A percentile compares a stretch with the other conserved stretches of the same genome.
These are phyloP conservation scores for Plectrocnemia conspersa DNA, from an alignment of 1,140 invertebrate genomes.

Conservation along the genomic window DNA sequence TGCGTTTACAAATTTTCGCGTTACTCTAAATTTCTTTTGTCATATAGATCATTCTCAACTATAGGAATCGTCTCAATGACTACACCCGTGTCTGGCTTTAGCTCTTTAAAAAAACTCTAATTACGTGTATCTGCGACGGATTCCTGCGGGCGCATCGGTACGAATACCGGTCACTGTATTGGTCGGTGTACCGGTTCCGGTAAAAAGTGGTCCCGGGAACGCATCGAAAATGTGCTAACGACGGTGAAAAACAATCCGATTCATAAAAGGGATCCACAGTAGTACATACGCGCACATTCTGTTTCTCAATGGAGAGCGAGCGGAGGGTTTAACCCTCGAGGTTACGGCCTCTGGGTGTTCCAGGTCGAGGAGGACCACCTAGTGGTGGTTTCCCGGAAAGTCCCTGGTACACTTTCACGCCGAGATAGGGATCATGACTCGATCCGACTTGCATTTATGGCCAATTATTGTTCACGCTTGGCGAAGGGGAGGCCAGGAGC, in stretches of 20 bases:
- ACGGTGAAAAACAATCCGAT: slow-evolving; percentile 4
- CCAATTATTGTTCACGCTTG: slow-evolving; percentile 32
- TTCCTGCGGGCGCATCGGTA: not conserved
- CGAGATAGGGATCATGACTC: slow-evolving; percentile 19
- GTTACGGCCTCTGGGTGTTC: too few relatives aligned
- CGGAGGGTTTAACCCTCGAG: not conserved
- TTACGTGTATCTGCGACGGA: slow-evolving; percentile 15
- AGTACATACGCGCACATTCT: not conserved
- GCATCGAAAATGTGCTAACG: slow-evolving; percentile 15
- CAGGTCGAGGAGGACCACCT: too few relatives aligned
- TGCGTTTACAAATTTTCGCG: too few relatives aligned
- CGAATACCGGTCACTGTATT: slow-evolving; percentile 6
- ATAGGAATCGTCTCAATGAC: too few relatives aligned
- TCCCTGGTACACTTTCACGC: slow-evolving; percentile 11
- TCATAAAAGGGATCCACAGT: slow-evolving; percentile 8
- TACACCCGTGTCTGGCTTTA: slow-evolving; percentile 4
- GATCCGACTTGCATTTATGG: slow-evolving; percentile 22
- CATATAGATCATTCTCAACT: too few relatives aligned
- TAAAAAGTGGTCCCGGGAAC: slow-evolving; percentile 4
- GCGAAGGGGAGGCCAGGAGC: too few relatives aligned
- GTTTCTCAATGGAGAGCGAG: not conserved
- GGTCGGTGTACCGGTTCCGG: slow-evolving; percentile 6
- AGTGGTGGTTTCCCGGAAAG: too few relatives aligned
- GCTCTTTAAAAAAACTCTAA: slow-evolving; percentile 19
- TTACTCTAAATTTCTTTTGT: too few relatives aligned